Evolutionary conservation across 2,113 vertebrate genomes (phyloP).

Genomic region (Perca fluviatilis): DNA sequence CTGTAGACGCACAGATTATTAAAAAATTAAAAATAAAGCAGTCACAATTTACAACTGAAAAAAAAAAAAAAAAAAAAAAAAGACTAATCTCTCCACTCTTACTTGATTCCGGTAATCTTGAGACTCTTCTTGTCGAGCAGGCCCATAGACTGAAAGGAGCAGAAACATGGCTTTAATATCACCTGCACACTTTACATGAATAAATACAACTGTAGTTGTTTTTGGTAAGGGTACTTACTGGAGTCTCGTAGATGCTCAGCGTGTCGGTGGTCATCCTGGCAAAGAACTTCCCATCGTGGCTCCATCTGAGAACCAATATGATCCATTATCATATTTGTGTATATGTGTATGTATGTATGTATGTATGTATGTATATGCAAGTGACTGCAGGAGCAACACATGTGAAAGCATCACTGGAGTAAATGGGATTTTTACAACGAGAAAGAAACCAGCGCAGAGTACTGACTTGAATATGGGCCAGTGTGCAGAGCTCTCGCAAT

Average conservation of each 20-base stretch:
- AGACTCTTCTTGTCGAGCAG: constrained; percentile 98
- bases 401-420: not conserved
- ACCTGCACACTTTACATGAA: not conserved
- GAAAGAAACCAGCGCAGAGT: no score
- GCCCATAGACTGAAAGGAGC: constrained; percentile 93
- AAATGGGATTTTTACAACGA: not conserved
- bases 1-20: constrained; percentile 75
- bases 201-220: not conserved
- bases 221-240: constrained; percentile 84
- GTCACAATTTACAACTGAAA: not conserved
- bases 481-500: constrained; percentile 98
- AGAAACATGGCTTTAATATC: constrained; percentile 17
- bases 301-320: constrained; percentile 88
- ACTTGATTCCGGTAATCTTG: constrained; percentile 98
- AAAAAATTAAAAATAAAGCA: no score
- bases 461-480: constrained; percentile 99
- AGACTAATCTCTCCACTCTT: constrained; percentile 63
- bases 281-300: constrained; percentile 98
- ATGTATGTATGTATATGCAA: no score
- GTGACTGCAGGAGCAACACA: not conserved
- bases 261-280: constrained; percentile 97
- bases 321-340: constrained; percentile 2
- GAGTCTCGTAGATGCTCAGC: constrained; percentile 98
- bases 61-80: no score
- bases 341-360: no score